phyloP scores from a whole-genome alignment of 2,797 vertebrate genomes.

The Florisuga fusca region DNA sequence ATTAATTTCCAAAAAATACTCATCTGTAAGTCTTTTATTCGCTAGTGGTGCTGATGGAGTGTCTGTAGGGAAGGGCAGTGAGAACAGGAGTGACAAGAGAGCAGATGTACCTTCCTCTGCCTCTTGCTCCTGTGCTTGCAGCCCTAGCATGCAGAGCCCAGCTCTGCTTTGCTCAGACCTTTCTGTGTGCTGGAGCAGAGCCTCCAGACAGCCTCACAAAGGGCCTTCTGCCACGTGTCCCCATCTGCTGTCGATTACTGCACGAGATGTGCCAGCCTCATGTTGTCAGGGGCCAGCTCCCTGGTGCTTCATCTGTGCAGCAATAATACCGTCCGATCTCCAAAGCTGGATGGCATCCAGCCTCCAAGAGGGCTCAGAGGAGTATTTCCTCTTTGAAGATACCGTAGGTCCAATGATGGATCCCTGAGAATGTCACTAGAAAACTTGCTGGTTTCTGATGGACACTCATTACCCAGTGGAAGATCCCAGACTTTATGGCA shows the following conservation, averaged over 20 bases:
- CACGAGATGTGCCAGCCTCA: fast-evolving
- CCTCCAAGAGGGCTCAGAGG: background rate
- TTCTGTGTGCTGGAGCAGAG: background rate
- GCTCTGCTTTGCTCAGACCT: background rate
- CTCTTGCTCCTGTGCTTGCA: background rate
- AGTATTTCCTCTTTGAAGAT: background rate
- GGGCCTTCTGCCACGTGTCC: fast-evolving
- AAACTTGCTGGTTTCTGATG: background rate
- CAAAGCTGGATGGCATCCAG: background rate
- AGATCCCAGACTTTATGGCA: background rate
- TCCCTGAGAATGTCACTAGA: background rate
- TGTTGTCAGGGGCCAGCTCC: background rate
- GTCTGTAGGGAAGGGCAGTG: background rate
- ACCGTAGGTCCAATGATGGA: fast-evolving
- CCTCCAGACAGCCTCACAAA: background rate
- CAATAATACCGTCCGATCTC: background rate
- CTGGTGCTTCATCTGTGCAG: background rate
- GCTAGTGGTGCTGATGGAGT: background rate
- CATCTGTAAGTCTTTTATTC: background rate
- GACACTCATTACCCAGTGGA: background rate
- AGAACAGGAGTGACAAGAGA: fast-evolving
- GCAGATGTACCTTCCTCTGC: fast-evolving
- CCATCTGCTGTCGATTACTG: constrained; percentile 8
- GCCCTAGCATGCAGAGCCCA: background rate
- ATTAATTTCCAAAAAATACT: background rate